Base-by-base conservation (phyloP, 2,888 invertebrate species). In the Empis livida region DNA sequence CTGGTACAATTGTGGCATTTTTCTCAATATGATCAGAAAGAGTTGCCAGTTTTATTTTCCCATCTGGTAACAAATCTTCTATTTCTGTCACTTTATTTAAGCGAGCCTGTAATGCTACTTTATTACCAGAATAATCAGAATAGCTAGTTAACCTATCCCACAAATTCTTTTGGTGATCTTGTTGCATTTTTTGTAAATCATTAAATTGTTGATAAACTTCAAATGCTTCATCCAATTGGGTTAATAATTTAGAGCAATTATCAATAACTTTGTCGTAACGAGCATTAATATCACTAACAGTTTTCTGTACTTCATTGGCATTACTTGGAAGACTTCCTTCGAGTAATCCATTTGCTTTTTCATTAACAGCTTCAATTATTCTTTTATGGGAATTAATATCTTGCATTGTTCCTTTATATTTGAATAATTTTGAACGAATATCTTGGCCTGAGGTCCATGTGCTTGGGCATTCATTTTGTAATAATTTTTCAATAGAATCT, bases 311-410 rank as follows among this genome's bases (percentile, higher is more conserved):
- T 62, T 84, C 80, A 40, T 57, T 57, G 1, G 57, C 56, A 52
- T 63, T 68, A 30, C 74, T 71, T 2, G 62, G 59, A 10, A 59
- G 59, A 1, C 64, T 54, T 54, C 76, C 76, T 31, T 72, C 74
- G 44, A 80, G 73, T 4, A 84, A 75, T 15, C 76, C 76, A 55
- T 83, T 80, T 0, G 91, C 90, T 66, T 93, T 94, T 60, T 93
- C 93, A 9, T 84, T 84, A 2, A 94, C 82, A 6, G 85, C 83
- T 70, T 95, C 94, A 39, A 95, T 82, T 6, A 93, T 82, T 55
- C 92, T 75, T 64, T 93, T 93, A 61, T 95, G 89, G 0, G 92
- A 85, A 48, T 82, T 72, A 20, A 93, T 88, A 70, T 96, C 95
- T 71, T 95, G 93, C 46, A 88, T 76, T 42, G 83, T 73, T 0